Evolutionary conservation across 2,797 vertebrate genomes (phyloP).

Genomic region (Acrossocheilus fasciatus): DNA sequence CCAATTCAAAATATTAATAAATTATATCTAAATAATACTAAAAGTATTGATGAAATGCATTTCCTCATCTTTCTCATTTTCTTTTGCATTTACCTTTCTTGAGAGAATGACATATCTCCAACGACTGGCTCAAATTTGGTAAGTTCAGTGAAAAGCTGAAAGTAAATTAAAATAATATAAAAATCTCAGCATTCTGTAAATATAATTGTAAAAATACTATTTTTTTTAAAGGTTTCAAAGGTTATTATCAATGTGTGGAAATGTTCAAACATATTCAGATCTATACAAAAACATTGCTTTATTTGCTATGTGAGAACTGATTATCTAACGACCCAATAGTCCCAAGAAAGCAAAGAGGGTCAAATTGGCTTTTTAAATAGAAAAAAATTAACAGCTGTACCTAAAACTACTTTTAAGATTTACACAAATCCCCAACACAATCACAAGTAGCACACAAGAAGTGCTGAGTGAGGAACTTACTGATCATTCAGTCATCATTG

Average conservation of each 20-base stretch:
- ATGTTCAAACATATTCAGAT: not conserved
- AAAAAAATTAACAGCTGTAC: not conserved
- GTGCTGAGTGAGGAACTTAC: too few relatives aligned
- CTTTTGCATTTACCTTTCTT: slow-evolving; percentile 77
- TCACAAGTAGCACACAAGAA: not conserved
- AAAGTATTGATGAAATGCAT: not conserved
- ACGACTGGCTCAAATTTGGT: slow-evolving; percentile 84
- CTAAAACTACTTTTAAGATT: not conserved
- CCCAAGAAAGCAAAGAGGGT: not conserved
- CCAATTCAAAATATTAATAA: not conserved
- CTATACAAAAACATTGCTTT: not conserved
- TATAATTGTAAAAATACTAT: not conserved
- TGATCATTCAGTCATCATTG: not conserved
- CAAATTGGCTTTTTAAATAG: not conserved
- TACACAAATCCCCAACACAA: not conserved
- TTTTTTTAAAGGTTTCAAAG: not conserved
- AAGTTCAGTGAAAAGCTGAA: slow-evolving; percentile 85
- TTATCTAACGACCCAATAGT: not conserved
- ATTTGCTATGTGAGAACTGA: not conserved
- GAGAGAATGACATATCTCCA: slow-evolving; percentile 72
- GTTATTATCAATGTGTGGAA: not conserved
- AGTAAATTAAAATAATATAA: not conserved
- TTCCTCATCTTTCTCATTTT: not conserved
- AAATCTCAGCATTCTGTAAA: not conserved
- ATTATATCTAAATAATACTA: not conserved